Conservation (phyloP, 2,888 invertebrate species). For the Drosophila nigritarsus region DNA sequence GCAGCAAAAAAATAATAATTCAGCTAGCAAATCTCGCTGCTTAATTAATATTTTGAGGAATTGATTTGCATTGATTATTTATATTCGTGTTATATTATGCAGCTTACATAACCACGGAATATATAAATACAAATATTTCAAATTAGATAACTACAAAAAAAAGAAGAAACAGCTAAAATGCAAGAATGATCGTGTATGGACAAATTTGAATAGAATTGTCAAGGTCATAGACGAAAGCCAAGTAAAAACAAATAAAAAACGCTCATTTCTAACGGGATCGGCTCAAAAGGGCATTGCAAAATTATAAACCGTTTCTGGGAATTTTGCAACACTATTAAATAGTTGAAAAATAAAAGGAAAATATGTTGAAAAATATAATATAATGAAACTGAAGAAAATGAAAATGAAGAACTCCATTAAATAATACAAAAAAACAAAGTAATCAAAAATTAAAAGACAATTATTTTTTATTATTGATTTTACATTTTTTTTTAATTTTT, state of each 20-base stretch:
- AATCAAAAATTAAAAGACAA: too few species aligned
- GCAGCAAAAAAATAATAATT: neutral
- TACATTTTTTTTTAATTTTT: rapidly evolving
- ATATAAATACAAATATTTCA: neutral
- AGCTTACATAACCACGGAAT: neutral
- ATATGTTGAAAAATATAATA: neutral
- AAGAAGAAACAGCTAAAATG: neutral
- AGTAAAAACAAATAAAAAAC: neutral
- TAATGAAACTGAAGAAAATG: too few species aligned
- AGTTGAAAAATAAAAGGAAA: neutral
- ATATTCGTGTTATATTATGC: neutral
- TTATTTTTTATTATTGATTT: too few species aligned
- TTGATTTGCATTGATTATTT: neutral
- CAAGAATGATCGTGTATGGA: neutral
- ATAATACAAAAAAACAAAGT: neutral
- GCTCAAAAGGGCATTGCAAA: neutral
- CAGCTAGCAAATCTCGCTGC: neutral
- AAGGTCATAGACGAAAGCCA: neutral
- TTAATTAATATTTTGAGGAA: neutral
- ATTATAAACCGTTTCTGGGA: neutral
- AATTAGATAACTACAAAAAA: neutral
- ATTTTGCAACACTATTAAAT: too few species aligned
- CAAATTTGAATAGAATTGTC: neutral
- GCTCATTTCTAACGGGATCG: neutral
- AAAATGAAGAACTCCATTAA: neutral